Base-by-base conservation (phyloP, 2,888 invertebrate species). In the Ferdinandea cuprea region DNA sequence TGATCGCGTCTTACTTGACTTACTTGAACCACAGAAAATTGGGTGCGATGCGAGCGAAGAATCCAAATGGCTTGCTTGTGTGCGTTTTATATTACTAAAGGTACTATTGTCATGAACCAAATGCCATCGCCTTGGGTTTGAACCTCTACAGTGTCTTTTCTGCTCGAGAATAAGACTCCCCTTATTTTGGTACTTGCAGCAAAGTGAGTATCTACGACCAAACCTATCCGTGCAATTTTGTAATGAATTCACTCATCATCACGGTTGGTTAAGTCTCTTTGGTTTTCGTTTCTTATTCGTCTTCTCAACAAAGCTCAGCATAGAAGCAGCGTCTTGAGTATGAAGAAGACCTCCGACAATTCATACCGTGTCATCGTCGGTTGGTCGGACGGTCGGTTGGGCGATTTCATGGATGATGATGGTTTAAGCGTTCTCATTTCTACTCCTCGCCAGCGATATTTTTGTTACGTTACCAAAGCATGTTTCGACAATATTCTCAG, bases 191-290 rank as follows among this genome's bases (percentile, higher is more conserved):
- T 37, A 66, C 13, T 56, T 50, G n/a, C n/a, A n/a, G n/a, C n/a
- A n/a, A n/a, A n/a, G n/a, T n/a, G n/a, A n/a, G n/a, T 28, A 48
- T 40, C 21, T n/a, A 40, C 50, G 65, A 25, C 25, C 2, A 5
- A 76, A 65, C 59, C 52, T 83, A 83, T 83, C 63, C 78, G 61
- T 78, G 78, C 73, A 63, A 78, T 83, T 78, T 77, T 65, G 81
- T 81, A 81, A 81, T 81, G 81, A 81, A 81, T 81, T 78, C 83
- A 78, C 61, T 68, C 72, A 61, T 83, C 83, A 83, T 73, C 83
- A 83, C 78, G 83, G 61, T 83, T 83, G 83, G 78, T 72, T 83
- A 68, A 71, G 72, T 68, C 54, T 71, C 61, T 73, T 46, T 59
- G 35, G 30, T 13, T 19, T 30, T 32, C 13, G 42, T 69, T 59